These are phyloP conservation scores for Oscheius sp. DNA, from an alignment of 2,888 invertebrate species.

Conservation along the genomic window DNA sequence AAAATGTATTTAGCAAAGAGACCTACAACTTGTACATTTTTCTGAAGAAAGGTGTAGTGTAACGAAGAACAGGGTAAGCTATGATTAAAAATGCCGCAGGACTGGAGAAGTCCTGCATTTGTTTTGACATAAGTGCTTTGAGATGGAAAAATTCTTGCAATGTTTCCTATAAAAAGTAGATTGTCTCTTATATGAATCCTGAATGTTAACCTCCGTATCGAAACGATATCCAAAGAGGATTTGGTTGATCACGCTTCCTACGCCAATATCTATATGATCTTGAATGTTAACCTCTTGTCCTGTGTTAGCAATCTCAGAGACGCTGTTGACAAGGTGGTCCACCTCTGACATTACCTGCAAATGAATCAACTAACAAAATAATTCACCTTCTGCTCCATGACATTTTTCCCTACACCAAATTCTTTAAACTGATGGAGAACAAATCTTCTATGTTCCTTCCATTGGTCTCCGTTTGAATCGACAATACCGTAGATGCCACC, in stretches of 20 bases:
- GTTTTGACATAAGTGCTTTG: constrained; percentile 31
- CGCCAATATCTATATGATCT: constrained; percentile 37
- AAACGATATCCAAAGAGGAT: constrained; percentile 46
- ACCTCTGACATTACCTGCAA: constrained; percentile 34
- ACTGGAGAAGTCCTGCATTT: constrained; percentile 19
- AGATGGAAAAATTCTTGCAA: constrained; percentile 33
- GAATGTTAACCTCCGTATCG: constrained; percentile 24
- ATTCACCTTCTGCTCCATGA: constrained; percentile 39
- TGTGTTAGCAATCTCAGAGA: constrained; percentile 8
- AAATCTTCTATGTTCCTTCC: constrained; percentile 47
- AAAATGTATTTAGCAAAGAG: neutral
- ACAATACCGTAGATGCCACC: constrained; percentile 32
- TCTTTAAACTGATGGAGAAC: constrained; percentile 40
- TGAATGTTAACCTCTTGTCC: constrained; percentile 29
- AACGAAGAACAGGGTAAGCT: constrained; percentile 23
- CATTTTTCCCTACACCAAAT: constrained; percentile 49
- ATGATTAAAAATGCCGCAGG: constrained; percentile 19
- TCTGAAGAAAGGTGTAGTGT: constrained; percentile 1
- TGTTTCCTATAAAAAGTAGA: constrained; percentile 25
- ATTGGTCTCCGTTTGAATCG: constrained; percentile 41
- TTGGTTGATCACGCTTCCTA: constrained; percentile 46
- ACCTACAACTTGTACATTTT: constrained; percentile 15
- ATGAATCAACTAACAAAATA: neutral
- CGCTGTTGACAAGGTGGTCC: constrained; percentile 16
- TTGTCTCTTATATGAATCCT: neutral